Base-by-base conservation (phyloP, 1,140 invertebrate species). In the Sarcophaga peregrina region DNA sequence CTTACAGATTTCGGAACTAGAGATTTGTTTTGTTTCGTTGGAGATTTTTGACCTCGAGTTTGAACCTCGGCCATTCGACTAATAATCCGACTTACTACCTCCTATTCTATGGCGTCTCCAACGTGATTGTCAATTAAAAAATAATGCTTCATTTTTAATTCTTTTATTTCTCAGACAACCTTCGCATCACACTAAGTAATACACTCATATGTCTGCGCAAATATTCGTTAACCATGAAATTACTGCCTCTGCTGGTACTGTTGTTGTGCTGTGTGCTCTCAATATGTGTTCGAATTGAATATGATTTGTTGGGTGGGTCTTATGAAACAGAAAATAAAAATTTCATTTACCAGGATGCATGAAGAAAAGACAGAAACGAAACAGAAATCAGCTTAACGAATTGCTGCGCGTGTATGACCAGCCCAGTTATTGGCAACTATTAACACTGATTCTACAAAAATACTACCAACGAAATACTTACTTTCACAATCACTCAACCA, bases 391-490 rank as follows among this genome's bases (percentile, higher is more conserved):
- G 62, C 62, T 68, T 68, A 68, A 68, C 62, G 62, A 68, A 68
- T 68, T 68, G n/a, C 62, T 68, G 62, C 62, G 62, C 62, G 62
- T 68, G n/a, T 68, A 68, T 68, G 54, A 6, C 54, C 54, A 58
- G 54, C 54, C 9, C 54, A 13, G 11, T 6, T 13, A 58, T 6
- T 58, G 13, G 11, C 11, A 58, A 58, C 9, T n/a, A 58, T 58
- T 58, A 11, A 68, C 20, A 1, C 1, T 37, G 4, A 37, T 37
- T 2, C 25, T 37, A 37, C 9, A 68, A 62, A 15, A 6, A 62
- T 20, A n/a, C 62, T 20, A 20, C 62, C 0, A 62, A 5, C 58
- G 10, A 54, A 13, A 13, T 54, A 54, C 52, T 54, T 10, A 54
- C 15, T 54, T n/a, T n/a, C n/a, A n/a, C n/a, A n/a, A 37, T 4